Conservation (phyloP, 2,888 invertebrate genomes). For the Pachycephus smyrnensis region DNA sequence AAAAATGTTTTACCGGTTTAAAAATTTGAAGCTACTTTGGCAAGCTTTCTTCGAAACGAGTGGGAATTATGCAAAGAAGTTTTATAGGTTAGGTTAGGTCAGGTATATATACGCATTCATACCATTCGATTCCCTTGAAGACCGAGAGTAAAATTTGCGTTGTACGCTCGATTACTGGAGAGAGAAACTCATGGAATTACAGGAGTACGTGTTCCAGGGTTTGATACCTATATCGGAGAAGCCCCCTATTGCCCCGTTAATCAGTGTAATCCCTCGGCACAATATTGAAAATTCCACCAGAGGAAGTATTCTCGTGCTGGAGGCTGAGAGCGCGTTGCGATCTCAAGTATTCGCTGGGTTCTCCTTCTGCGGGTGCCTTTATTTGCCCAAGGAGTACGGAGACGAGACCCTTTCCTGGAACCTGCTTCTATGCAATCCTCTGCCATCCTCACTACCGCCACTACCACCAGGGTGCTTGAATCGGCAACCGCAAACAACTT, state of each 20-base stretch:
- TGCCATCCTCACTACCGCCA: constrained; percentile 5
- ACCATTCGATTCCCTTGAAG: too few species aligned
- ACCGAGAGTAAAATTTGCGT: too few species aligned
- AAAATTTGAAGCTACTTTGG: background rate
- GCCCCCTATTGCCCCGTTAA: constrained; percentile 41
- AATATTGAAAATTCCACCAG: constrained; percentile 59
- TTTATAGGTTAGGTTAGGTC: background rate
- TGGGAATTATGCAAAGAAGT: background rate
- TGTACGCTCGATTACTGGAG: too few species aligned
- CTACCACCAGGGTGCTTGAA: constrained; percentile 9
- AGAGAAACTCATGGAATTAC: too few species aligned
- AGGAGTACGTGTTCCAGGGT: too few species aligned
- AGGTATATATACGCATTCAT: too few species aligned
- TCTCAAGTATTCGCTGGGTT: constrained; percentile 50
- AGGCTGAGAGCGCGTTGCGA: constrained; percentile 34
- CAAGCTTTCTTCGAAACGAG: background rate
- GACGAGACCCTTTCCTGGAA: background rate
- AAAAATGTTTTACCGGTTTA: background rate
- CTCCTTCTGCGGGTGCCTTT: constrained; percentile 4
- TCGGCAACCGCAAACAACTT: constrained; percentile 33
- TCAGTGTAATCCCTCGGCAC: constrained; percentile 48
- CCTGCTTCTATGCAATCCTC: too few species aligned
- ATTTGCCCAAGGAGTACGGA: constrained; percentile 4
- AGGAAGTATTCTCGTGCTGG: constrained; percentile 35
- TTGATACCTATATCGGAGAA: too few species aligned